phyloP scores from a whole-genome alignment of 2,113 vertebrate species.

The Regulus satrapa region DNA sequence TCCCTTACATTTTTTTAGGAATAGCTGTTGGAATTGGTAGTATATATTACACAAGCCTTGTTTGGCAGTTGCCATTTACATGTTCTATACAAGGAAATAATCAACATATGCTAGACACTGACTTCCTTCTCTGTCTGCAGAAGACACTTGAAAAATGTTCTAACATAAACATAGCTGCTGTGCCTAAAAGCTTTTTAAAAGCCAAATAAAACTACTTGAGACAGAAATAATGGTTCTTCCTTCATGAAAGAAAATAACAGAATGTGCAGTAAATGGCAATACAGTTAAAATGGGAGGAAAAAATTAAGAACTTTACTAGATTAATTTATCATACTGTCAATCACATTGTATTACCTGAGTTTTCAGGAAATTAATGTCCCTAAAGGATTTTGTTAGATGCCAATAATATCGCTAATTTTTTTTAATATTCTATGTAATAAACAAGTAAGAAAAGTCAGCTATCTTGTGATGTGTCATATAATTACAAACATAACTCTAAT shows the following conservation, averaged over 20 bases:
- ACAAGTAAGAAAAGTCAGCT: background rate
- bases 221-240: background rate
- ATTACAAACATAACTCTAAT: background rate
- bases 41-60: background rate
- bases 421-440: background rate
- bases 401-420: background rate
- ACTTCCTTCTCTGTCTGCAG: background rate
- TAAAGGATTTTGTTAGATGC: background rate
- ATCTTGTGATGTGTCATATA: background rate
- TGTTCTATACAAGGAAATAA: background rate
- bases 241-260: background rate
- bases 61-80: background rate
- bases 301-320: background rate
- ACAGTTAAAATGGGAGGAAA: background rate
- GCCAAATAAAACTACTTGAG: background rate
- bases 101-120: background rate
- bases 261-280: background rate
- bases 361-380: background rate
- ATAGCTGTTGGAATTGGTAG: background rate
- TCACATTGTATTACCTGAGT: background rate
- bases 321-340: background rate
- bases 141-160: background rate
- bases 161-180: background rate
- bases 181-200: conserved; percentile 27
- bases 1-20: background rate